Conservation (phyloP, 2,113 vertebrate species). For the Tupaia tana region DNA sequence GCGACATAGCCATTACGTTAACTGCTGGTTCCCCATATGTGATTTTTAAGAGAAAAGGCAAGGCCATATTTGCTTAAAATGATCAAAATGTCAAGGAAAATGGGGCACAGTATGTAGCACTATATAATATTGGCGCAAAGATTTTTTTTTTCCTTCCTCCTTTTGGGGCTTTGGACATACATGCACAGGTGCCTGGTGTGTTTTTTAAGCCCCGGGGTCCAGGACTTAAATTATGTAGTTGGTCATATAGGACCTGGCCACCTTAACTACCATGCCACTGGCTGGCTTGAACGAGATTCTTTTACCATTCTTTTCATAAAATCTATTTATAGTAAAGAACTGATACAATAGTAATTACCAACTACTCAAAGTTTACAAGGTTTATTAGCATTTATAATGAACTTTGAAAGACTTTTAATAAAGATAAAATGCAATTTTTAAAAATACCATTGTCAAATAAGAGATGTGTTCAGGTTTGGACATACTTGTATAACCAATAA, state of each 20-base stretch:
- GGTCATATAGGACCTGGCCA: too few relatives aligned
- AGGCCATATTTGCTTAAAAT: background rate
- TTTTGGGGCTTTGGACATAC: too few relatives aligned
- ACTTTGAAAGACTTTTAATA: background rate
- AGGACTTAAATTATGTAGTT: too few relatives aligned
- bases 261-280: too few relatives aligned
- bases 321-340: background rate
- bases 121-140: background rate
- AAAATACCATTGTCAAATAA: conserved; percentile 15
- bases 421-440: background rate
- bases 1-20: too few relatives aligned
- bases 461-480: background rate
- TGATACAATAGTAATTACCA: background rate
- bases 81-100: background rate
- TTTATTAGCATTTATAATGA: background rate
- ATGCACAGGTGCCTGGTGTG: too few relatives aligned
- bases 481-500: background rate
- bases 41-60: background rate
- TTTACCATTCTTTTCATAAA: background rate
- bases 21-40: too few relatives aligned
- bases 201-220: too few relatives aligned
- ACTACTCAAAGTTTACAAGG: background rate
- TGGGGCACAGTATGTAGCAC: background rate
- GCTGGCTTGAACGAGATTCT: too few relatives aligned
- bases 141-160: too few relatives aligned